These are phyloP conservation scores for Chironomus tentans DNA, from an alignment of 2,888 invertebrate genomes.

Conservation along the genomic window DNA sequence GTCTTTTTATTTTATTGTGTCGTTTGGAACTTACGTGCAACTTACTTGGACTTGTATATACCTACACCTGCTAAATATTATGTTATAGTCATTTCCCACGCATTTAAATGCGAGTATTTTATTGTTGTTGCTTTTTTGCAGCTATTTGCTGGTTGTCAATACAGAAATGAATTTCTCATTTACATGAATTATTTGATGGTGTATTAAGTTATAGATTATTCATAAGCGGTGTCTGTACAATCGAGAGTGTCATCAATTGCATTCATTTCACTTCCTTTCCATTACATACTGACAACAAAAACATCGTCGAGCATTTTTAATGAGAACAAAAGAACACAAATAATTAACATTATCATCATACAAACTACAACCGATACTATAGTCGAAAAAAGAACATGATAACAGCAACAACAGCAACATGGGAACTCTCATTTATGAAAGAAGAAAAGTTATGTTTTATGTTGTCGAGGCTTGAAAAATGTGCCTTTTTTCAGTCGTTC, in stretches of 20 bases:
- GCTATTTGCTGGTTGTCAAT: no score
- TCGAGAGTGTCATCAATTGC: no score
- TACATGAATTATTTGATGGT: no score
- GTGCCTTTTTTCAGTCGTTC: neutral
- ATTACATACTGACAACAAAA: no score
- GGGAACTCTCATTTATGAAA: neutral
- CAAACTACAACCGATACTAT: neutral
- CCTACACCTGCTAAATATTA: neutral
- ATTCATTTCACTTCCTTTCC: no score
- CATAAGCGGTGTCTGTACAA: no score
- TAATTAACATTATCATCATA: neutral
- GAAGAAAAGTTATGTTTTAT: neutral
- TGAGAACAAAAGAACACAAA: neutral
- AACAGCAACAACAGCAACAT: neutral
- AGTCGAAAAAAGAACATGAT: neutral
- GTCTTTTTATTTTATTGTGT: no score
- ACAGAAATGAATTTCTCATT: no score
- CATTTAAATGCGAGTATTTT: neutral
- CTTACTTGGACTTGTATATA: neutral
- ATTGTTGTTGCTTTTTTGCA: no score
- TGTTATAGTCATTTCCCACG: neutral
- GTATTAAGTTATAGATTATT: no score
- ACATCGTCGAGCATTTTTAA: neutral
- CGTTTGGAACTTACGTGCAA: no score
- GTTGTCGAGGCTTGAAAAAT: neutral